phyloP scores from a whole-genome alignment of 2,797 vertebrate species.

The Phalloptychus januarius region DNA sequence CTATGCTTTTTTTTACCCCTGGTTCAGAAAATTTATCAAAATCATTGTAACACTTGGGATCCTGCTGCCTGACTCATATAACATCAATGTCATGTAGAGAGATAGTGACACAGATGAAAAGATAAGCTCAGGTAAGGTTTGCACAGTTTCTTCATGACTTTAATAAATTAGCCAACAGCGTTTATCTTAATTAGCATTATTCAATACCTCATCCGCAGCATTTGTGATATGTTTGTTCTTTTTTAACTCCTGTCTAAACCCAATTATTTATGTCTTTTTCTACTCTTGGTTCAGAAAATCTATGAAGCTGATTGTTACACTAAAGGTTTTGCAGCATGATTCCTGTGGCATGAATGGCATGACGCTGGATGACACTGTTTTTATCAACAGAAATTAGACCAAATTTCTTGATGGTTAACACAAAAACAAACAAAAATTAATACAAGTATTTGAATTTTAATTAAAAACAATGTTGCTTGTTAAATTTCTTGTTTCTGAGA shows the following conservation, averaged over 20 bases:
- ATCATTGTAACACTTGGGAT: slow-evolving; percentile 3
- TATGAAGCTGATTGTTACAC: background rate
- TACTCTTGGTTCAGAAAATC: slow-evolving; percentile 41
- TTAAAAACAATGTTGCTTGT: too few species aligned
- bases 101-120: background rate
- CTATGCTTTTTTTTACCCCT: slow-evolving; percentile 33
- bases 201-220: background rate
- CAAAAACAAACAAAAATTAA: too few species aligned
- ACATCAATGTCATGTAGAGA: background rate
- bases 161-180: too few species aligned
- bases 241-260: slow-evolving; percentile 31
- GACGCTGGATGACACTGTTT: background rate
- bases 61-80: background rate
- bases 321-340: background rate
- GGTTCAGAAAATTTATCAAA: slow-evolving; percentile 28
- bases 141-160: background rate
- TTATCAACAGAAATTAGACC: too few species aligned
- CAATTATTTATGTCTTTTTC: slow-evolving; percentile 19
- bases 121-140: background rate
- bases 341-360: background rate
- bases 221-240: slow-evolving; percentile 20
- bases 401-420: too few species aligned
- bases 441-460: too few species aligned
- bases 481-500: too few species aligned
- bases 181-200: background rate